Percentiles rank a stretch among this genome's conserved stretches.
Conservation (phyloP, 2,888 invertebrate species). For the Pterostichus niger region DNA sequence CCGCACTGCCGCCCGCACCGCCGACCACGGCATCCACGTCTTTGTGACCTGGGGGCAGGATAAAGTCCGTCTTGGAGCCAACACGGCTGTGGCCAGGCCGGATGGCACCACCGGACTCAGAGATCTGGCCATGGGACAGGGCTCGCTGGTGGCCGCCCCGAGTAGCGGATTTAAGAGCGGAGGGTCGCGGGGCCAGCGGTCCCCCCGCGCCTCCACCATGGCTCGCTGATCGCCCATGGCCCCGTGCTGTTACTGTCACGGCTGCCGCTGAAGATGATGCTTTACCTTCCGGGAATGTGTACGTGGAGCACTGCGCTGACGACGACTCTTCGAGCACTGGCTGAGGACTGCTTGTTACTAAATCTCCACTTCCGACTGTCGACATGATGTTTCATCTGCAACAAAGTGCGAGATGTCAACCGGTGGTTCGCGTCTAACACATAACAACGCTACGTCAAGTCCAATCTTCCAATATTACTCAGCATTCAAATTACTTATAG, state of each 20-base stretch:
- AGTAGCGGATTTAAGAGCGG: conserved; percentile 85
- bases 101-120: conserved; percentile 78
- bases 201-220: conserved; percentile 86
- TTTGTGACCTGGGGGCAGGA: conserved; percentile 91
- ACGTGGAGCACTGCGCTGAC: conserved; percentile 74
- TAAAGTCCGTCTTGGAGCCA: conserved; percentile 93
- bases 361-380: conserved; percentile 83
- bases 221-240: conserved; percentile 90
- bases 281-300: conserved; percentile 75
- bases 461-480: conserved; percentile 3
- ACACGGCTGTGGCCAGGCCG: conserved; percentile 88
- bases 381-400: conserved; percentile 85
- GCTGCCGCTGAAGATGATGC: conserved; percentile 70
- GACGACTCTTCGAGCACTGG: conserved; percentile 77
- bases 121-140: conserved; percentile 92
- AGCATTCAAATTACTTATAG: conserved; percentile 1
- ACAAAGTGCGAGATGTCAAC: conserved; percentile 68
- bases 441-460: neutral
- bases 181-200: conserved; percentile 80
- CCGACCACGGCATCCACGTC: conserved; percentile 78
- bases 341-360: conserved; percentile 78
- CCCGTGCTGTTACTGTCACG: conserved; percentile 72
- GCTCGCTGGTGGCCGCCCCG: conserved; percentile 90
- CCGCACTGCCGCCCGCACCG: conserved; percentile 72
- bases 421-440: conserved; percentile 17